Percentiles rank a stretch among this genome's conserved stretches.
Conservation (phyloP, 2,113 vertebrate species). For the Erinaceus europaeus region DNA sequence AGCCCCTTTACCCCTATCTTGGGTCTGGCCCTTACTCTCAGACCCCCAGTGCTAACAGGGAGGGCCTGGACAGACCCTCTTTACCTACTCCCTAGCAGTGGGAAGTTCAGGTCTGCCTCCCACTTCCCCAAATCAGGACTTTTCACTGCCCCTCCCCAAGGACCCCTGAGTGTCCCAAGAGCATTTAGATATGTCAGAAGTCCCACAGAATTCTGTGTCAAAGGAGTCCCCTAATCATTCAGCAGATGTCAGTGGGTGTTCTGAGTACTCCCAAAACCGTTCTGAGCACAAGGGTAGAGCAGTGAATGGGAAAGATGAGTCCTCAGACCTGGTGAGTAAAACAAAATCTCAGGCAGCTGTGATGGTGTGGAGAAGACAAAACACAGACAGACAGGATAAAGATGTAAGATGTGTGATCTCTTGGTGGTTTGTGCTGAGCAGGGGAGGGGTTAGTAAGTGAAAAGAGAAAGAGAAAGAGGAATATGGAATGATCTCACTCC, state of each 20-base stretch:
- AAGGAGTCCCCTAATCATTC: not conserved
- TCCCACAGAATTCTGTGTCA: not conserved
- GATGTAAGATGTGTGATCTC: fast-evolving
- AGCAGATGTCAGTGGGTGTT: not conserved
- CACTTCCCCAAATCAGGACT: not conserved
- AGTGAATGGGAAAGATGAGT: not conserved
- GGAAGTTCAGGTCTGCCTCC: not conserved
- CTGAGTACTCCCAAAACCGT: no score
- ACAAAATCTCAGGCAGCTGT: not conserved
- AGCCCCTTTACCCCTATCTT: no score
- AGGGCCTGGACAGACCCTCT: not conserved
- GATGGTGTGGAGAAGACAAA: not conserved
- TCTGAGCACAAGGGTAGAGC: not conserved
- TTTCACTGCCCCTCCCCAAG: not conserved
- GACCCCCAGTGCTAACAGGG: fast-evolving
- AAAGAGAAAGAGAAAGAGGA: no score
- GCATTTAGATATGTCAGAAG: not conserved
- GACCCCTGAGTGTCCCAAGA: not conserved
- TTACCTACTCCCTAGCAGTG: not conserved
- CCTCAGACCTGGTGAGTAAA: not conserved
- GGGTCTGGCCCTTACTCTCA: not conserved
- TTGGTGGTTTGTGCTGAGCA: fast-evolving
- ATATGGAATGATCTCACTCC: no score
- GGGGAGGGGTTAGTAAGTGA: not conserved
- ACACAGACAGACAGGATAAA: not conserved